phyloP scores from a whole-genome alignment of 1,140 invertebrate species.

The Dufourea novaeangliae region DNA sequence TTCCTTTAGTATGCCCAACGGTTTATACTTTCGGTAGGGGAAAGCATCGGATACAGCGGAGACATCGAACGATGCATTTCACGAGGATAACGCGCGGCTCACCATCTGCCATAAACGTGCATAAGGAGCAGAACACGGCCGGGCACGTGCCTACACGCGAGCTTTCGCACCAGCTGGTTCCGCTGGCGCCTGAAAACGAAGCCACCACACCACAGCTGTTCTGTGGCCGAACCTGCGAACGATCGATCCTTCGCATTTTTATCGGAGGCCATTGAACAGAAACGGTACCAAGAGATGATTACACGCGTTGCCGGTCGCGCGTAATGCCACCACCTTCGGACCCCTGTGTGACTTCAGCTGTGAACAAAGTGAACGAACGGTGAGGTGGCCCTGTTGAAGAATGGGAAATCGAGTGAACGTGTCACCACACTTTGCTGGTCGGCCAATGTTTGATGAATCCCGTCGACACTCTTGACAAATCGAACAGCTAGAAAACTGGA shows the following conservation, averaged over 20 bases:
- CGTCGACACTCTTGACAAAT: no score
- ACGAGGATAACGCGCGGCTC: slow-evolving; percentile 41
- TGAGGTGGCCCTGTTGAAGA: no score
- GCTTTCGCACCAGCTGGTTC: slow-evolving; percentile 57
- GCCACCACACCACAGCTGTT: slow-evolving; percentile 55
- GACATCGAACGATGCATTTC: slow-evolving; percentile 12
- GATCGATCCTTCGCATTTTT: slow-evolving; percentile 55
- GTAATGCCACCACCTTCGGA: neutral
- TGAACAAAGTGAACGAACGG: neutral
- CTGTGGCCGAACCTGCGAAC: slow-evolving; percentile 58
- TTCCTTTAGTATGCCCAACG: no score
- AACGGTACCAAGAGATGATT: slow-evolving; percentile 13
- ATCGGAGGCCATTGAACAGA: slow-evolving; percentile 29
- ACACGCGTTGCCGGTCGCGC: slow-evolving; percentile 24
- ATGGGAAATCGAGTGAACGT: no score
- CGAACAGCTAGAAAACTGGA: no score
- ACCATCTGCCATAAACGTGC: slow-evolving; percentile 55
- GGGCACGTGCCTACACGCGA: slow-evolving; percentile 57
- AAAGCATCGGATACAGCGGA: slow-evolving; percentile 5
- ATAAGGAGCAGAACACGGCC: slow-evolving; percentile 30
- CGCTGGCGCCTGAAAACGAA: slow-evolving; percentile 33
- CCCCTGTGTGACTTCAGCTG: neutral
- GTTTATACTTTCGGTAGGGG: neutral
- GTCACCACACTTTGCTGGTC: no score
- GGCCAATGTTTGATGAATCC: no score